These are phyloP conservation scores for Drosophila stalkeri DNA, from an alignment of 2,888 invertebrate species.

Conservation along the genomic window DNA sequence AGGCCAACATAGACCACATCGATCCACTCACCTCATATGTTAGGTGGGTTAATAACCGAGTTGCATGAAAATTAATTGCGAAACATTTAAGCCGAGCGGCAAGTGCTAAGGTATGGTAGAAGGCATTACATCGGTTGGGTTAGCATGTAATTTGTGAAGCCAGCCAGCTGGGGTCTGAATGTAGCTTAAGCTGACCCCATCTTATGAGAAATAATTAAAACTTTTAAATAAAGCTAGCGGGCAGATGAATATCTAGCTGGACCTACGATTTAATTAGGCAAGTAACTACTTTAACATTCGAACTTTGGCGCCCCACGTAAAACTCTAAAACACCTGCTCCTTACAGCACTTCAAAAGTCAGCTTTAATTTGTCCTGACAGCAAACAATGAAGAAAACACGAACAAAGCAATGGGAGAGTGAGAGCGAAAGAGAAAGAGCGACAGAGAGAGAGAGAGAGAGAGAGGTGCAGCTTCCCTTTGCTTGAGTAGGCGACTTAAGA, in stretches of 20 bases:
- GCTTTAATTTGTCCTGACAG: conserved; percentile 43
- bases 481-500: conserved; percentile 50
- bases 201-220: conserved; percentile 49
- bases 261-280: conserved; percentile 62
- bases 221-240: conserved; percentile 45
- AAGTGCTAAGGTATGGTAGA: conserved; percentile 41
- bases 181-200: conserved; percentile 21
- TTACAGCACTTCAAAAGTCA: conserved; percentile 33
- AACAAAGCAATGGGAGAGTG: neutral
- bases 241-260: conserved; percentile 12
- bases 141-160: conserved; percentile 66
- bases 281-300: conserved; percentile 51
- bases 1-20: conserved; percentile 21
- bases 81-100: conserved; percentile 64
- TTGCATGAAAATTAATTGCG: conserved; percentile 78
- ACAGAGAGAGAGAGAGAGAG: neutral
- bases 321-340: conserved; percentile 8
- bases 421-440: neutral
- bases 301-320: conserved; percentile 22
- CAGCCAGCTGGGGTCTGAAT: conserved; percentile 16
- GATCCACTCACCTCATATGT: conserved; percentile 4
- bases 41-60: conserved; percentile 77
- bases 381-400: conserved; percentile 18
- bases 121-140: conserved; percentile 49
- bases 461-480: neutral